phyloP scores from a whole-genome alignment of 2,113 vertebrate genomes.

The Thalassarche chlororhynchos region DNA sequence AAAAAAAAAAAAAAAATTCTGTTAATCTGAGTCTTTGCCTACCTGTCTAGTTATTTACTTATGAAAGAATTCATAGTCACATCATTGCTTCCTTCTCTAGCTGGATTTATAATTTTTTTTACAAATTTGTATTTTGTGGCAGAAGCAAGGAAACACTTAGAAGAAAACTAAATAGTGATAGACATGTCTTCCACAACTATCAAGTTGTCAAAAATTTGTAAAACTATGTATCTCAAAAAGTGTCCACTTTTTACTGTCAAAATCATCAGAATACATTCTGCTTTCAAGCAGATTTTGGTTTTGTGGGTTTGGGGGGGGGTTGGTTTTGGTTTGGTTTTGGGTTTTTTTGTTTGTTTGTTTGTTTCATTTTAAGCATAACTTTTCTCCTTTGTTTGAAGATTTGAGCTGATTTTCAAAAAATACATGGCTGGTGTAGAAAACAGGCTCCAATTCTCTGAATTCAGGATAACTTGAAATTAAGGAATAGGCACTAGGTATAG shows the following conservation, averaged over 20 bases:
- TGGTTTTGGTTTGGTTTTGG: neutral
- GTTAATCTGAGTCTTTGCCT: neutral
- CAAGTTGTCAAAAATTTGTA: neutral
- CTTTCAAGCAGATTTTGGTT: neutral
- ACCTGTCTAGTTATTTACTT: neutral
- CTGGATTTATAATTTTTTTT: neutral
- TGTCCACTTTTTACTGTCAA: neutral
- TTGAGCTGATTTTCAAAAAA: neutral
- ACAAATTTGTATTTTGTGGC: neutral
- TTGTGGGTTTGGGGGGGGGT: fast-evolving
- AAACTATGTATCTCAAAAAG: neutral
- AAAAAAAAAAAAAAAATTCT: too few relatives aligned
- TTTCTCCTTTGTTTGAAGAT: neutral
- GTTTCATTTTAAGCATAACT: neutral
- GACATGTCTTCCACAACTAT: neutral
- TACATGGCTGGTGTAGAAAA: neutral
- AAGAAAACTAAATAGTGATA: neutral
- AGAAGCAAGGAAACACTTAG: neutral
- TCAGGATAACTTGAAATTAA: neutral
- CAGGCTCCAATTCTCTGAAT: neutral
- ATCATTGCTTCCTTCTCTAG: neutral
- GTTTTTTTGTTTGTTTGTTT: too few relatives aligned
- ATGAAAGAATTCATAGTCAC: neutral
- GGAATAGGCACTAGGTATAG: neutral
- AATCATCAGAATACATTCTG: neutral